Evolutionary conservation across 2,797 vertebrate genomes (phyloP), one percentile per base, ranked within the genome.

Genomic region (Amniataba percoides): DNA sequence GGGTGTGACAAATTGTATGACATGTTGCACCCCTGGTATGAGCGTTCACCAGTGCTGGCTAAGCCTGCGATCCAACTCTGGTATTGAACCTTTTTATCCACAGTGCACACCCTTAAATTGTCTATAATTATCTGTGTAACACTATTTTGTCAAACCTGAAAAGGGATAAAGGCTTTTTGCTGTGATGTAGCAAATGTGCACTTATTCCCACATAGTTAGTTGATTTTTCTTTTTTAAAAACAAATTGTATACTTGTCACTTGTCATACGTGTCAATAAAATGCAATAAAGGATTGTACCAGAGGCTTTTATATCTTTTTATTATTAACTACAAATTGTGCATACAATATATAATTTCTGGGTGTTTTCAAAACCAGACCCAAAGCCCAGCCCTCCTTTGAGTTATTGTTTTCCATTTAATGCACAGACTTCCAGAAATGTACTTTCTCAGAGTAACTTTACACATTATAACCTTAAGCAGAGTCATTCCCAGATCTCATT

Each of bases 1-100:
- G 14, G 5, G 15, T 59, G 51, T 64, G 56, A 67, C 40, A 52
- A 67, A 71, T 64, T 42, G 16, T 7, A 59, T 36, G 55, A 58
- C 48, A 51, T 61, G 60, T 69, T 74, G 14, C 31, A 64, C 42
- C 53, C 21, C 39, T 58, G 6, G 23, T 49, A 43, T 9, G 34
- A 49, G 13, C 55, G 10, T 66, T 62, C 48, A 49, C 27, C 48
- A 61, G 48, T 15, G 55, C 18, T 34, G 40, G 34, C 57, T 67
- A 40, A 65, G 19, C 39, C 25, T 66, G 1, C 60, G 65, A 57
- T 52, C 59, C 55, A 57, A 19, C 56, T 66, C 34, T 52, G n/a
- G 40, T 48, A n/a, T 27, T 61, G 8, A 53, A 57, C 7, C 7
- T 61, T 52, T 51, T 61, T n/a, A 31, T 55, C 9, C 61, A 46